Evolutionary conservation across 1,140 invertebrate genomes (phyloP).

Genomic region (Leptonema lineaticorne): DNA sequence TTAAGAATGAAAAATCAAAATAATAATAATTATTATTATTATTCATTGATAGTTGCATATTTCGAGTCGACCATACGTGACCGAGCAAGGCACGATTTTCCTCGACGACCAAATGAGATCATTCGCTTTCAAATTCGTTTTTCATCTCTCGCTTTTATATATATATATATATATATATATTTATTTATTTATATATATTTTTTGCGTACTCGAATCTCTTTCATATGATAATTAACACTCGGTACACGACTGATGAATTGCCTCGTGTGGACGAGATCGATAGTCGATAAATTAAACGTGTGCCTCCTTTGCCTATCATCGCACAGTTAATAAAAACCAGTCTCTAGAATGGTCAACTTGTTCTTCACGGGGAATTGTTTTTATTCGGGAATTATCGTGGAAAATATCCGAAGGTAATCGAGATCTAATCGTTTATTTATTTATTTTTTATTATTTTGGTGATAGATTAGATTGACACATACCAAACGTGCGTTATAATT

Average conservation of each 20-base stretch:
- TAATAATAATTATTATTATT: too few relatives aligned
- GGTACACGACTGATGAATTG: neutral
- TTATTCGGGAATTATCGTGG: too few relatives aligned
- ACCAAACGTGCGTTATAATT: too few relatives aligned
- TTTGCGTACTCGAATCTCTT: neutral
- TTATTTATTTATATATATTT: too few relatives aligned
- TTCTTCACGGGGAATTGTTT: too few relatives aligned
- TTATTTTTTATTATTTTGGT: too few relatives aligned
- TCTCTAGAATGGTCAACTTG: too few relatives aligned
- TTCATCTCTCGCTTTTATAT: neutral
- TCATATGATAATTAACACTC: conserved; percentile 1
- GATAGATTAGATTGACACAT: too few relatives aligned
- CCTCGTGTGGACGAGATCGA: neutral
- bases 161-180: neutral
- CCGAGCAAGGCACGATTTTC: conserved; percentile 14
- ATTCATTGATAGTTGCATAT: neutral
- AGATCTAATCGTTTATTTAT: too few relatives aligned
- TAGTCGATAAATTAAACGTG: conserved; percentile 3
- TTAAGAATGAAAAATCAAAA: neutral
- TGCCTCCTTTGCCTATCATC: neutral
- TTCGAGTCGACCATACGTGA: neutral
- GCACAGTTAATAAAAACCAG: too few relatives aligned
- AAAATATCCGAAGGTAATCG: too few relatives aligned
- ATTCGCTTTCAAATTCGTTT: conserved; percentile 25
- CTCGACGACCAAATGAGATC: conserved; percentile 16